Evolutionary conservation across 2,797 vertebrate genomes (phyloP), one percentile per base, ranked within the genome.

Genomic region (Australoheros facetus): DNA sequence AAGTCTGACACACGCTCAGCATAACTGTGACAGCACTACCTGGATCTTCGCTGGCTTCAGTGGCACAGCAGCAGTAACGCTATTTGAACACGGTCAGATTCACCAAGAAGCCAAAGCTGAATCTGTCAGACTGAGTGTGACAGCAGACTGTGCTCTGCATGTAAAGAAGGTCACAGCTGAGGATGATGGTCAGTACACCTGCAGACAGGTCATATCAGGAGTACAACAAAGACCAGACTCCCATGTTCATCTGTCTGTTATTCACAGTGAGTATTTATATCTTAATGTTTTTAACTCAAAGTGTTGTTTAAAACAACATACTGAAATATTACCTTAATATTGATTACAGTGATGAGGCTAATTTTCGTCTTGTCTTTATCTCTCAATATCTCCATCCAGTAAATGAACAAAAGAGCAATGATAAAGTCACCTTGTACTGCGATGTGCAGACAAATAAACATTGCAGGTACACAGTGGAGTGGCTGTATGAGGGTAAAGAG

Each of bases 231-330:
- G 10, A 2, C 1, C 55, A 58, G 28, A 56, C 0, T 0, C 10
- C 30, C 14, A 3, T 2, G 23, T 66, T 56, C 23, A 42, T 45
- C 48, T 73, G 6, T 75, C 56, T 55, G 54, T 85, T 11, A 8
- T 83, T 4, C 3, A 2, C 45, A 51, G 85, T 83, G 32, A 86
- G 78, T 81, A 54, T 72, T 57, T 34, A 2, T 12, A 51, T 62
- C 8, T 34, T 30, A n/a, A 60, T 55, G 6, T 17, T 30, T 73
- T 39, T 51, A 23, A 23, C 23, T 23, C 23, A 23, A 23, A 23
- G 23, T 23, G 2, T 23, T 23, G 2, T 23, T 23, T 23, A 23
- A 23, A 71, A 45, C 53, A 5, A 28, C 0, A 23, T 3, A 3
- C 9, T 73, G 4, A 54, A 54, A 17, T 23, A 55, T 21, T 17